Conservation (phyloP, 2,113 vertebrate species). For the Nibea albiflora region DNA sequence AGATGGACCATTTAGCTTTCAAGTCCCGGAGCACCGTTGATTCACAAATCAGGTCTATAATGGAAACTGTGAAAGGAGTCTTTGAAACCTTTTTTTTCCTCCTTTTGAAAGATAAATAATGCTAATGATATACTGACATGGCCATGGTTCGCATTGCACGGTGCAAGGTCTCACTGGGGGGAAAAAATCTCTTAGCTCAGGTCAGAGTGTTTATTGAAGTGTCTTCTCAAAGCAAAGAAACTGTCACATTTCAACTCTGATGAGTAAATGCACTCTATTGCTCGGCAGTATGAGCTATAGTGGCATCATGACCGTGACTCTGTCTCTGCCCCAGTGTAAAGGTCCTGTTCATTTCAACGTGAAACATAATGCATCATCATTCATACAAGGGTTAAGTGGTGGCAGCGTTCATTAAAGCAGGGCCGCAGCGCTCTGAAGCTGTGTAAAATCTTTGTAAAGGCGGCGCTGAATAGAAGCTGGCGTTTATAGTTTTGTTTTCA, state of each 20-base stretch:
- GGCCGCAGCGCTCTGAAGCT: neutral
- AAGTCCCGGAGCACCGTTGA: slow-evolving; percentile 15
- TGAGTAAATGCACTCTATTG: neutral
- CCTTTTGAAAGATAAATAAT: slow-evolving; percentile 8
- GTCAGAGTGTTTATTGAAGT: neutral
- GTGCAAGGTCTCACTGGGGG: neutral
- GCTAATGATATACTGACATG: neutral
- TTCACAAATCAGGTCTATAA: slow-evolving; percentile 31
- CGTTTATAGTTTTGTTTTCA: neutral
- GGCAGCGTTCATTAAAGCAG: neutral
- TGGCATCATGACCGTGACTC: neutral
- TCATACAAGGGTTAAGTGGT: neutral
- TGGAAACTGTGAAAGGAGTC: neutral
- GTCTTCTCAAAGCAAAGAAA: neutral
- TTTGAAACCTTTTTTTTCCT: neutral
- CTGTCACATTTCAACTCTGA: neutral
- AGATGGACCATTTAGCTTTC: slow-evolving; percentile 43
- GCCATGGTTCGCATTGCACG: slow-evolving; percentile 4
- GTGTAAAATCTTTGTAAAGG: neutral
- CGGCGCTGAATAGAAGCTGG: too few species aligned
- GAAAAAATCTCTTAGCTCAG: neutral
- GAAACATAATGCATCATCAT: neutral
- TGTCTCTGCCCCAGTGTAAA: neutral
- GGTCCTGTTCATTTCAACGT: neutral
- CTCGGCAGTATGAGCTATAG: neutral